Evolutionary conservation across 1,140 invertebrate genomes (phyloP).

Genomic region (Gonatopus flavifemur): DNA sequence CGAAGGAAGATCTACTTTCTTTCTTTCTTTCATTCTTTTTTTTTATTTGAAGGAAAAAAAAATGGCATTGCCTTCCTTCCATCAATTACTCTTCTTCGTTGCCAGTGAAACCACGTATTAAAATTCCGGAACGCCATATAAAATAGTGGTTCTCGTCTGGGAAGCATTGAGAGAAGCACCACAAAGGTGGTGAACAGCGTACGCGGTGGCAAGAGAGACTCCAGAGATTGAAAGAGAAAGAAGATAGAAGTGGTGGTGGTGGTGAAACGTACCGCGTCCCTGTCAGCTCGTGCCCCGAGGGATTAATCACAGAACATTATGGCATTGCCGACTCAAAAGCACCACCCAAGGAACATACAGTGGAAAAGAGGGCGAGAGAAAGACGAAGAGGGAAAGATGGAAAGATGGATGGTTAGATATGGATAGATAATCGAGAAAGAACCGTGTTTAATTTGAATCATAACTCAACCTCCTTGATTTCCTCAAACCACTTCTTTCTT

Average conservation of each 20-base stretch:
- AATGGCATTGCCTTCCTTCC: no score
- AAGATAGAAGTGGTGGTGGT: conserved; percentile 1
- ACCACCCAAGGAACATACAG: conserved; percentile 28
- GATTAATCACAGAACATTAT: conserved; percentile 54
- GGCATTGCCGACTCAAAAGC: conserved; percentile 43
- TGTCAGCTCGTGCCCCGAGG: conserved; percentile 35
- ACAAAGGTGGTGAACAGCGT: conserved; percentile 6
- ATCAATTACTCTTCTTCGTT: no score
- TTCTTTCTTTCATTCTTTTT: no score
- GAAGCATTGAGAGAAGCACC: conserved; percentile 13
- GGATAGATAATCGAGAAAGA: not conserved
- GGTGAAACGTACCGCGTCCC: conserved; percentile 32
- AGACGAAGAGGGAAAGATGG: conserved; percentile 10
- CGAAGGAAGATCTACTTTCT: no score
- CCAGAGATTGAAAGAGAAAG: conserved; percentile 5
- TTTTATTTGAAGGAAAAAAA: no score
- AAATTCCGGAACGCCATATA: conserved; percentile 42
- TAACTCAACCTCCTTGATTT: conserved; percentile 43
- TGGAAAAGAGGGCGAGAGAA: not conserved
- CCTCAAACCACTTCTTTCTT: conserved; percentile 28
- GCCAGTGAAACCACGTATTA: conserved; percentile 37
- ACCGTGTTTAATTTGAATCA: conserved; percentile 30
- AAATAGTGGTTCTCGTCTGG: conserved; percentile 42
- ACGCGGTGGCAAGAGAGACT: not conserved
- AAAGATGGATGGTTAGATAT: conserved; percentile 8